Conservation (phyloP, 2,113 vertebrate species). For the Protobothrops flavoviridis region DNA sequence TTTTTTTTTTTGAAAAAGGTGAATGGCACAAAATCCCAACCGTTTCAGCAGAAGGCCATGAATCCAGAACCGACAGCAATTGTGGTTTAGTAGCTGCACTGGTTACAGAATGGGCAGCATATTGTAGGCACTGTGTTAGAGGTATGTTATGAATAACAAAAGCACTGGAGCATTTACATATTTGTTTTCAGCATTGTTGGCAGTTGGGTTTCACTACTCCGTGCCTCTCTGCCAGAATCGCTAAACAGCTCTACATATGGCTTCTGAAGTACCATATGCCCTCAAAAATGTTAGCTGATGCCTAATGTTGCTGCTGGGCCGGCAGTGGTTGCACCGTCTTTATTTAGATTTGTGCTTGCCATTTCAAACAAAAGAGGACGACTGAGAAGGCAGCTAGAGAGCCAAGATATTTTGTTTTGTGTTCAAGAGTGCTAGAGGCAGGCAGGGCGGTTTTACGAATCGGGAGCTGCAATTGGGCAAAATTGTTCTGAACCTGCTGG, state of each 20-base stretch:
- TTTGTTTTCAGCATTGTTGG: conserved; percentile 92
- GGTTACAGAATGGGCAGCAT: conserved; percentile 81
- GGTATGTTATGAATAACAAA: conserved; percentile 89
- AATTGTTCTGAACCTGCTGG: not conserved
- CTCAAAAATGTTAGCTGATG: conserved; percentile 93
- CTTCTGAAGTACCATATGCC: conserved; percentile 99
- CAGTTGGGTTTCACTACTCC: conserved; percentile 96
- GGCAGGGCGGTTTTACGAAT: conserved; percentile 41
- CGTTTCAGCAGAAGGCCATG: conserved; percentile 12
- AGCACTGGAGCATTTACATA: conserved; percentile 90
- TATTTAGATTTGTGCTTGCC: conserved; percentile 78
- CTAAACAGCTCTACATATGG: conserved; percentile 99
- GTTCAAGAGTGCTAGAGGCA: conserved; percentile 59
- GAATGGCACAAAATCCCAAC: conserved; percentile 22
- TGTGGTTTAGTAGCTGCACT: conserved; percentile 68
- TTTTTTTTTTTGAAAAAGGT: not conserved
- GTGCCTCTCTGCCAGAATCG: conserved; percentile 93
- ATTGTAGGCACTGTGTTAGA: conserved; percentile 84
- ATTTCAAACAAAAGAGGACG: conserved; percentile 80
- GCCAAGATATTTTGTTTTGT: conserved; percentile 58
- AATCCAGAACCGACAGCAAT: conserved; percentile 59
- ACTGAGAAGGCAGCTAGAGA: conserved; percentile 73
- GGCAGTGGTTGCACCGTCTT: conserved; percentile 78
- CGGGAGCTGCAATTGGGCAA: conserved; percentile 22
- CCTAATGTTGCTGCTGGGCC: conserved; percentile 77